Base-by-base conservation (phyloP, 1,140 invertebrate genomes). In the Lasioglossum baleicum region DNA sequence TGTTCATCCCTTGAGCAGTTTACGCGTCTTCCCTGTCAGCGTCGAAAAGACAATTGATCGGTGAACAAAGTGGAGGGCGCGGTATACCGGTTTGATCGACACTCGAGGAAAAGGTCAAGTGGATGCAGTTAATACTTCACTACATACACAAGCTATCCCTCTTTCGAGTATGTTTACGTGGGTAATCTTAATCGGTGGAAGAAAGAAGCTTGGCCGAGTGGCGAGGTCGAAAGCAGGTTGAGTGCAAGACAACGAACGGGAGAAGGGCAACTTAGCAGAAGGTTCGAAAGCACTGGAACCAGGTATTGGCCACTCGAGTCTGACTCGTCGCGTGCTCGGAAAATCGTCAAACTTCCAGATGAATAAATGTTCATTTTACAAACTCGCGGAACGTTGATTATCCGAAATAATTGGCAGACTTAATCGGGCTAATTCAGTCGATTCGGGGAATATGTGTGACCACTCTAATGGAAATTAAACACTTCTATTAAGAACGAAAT, bases 121-220 rank as follows among this genome's bases (percentile, higher is more conserved):
- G 84, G 83, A 81, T 86, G 75, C 86, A 79, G 81, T 85, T 85
- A 81, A 88, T 85, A 83, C 56, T 58, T 69, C 66, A 20, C 61
- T 64, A 70, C 69, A 53, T 74, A 69, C 61, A 76, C 58, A 58
- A 75, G 76, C 72, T 22, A 53, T 17, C 60, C 75, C 15, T 15
- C 13, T 48, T 13, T 90, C 81, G 56, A 91, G 90, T 83, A 56
- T 87, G 80, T 90, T 90, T 90, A 81, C 90, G 90, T 90, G 90
- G 80, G 61, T 90, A 90, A 91, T 91, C 90, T 90, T 85, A 88
- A 91, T 91, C 89, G 75, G 66, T 72, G 74, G 64, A 70, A 74
- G 67, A 87, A 87, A 85, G 79, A 71, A 88, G 80, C 61, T 64
- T n/a, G 61, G 56, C 69, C 31, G n/a, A 20, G 15, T 72, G 20